phyloP scores from a whole-genome alignment of 2,888 invertebrate genomes.

The Synanthedon andrenaeformis region DNA sequence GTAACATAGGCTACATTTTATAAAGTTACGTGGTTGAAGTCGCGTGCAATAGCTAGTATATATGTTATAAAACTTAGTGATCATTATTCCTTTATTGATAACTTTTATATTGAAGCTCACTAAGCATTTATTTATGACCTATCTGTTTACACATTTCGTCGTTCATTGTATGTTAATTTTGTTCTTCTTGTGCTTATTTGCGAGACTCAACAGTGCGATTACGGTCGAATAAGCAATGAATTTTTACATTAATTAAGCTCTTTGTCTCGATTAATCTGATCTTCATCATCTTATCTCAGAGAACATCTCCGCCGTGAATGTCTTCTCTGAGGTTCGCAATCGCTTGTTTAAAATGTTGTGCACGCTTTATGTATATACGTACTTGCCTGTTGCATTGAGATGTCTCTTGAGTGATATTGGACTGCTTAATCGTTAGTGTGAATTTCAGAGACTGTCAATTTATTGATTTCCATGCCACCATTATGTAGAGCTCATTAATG shows the following conservation, averaged over 20 bases:
- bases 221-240: not conserved
- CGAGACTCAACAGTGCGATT: not conserved
- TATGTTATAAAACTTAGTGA: not conserved
- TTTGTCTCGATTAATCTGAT: not conserved
- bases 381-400: too few species aligned
- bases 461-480: too few species aligned
- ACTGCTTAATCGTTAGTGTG: too few species aligned
- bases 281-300: not conserved
- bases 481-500: too few species aligned
- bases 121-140: not conserved
- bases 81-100: too few species aligned
- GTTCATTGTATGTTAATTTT: not conserved
- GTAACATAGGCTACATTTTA: too few species aligned
- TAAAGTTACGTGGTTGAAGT: too few species aligned
- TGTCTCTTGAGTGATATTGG: too few species aligned
- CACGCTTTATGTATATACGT: too few species aligned
- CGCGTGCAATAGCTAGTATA: too few species aligned
- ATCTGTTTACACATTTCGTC: not conserved
- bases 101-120: too few species aligned
- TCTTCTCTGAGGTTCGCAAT: not conserved
- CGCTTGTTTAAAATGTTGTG: not conserved
- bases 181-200: not conserved
- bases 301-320: not conserved
- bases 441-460: too few species aligned
- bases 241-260: not conserved